Percentiles rank a stretch among this genome's conserved stretches.
These are phyloP conservation scores for Cheilinus undulatus DNA, from an alignment of 2,113 vertebrate species.

Conservation along the genomic window DNA sequence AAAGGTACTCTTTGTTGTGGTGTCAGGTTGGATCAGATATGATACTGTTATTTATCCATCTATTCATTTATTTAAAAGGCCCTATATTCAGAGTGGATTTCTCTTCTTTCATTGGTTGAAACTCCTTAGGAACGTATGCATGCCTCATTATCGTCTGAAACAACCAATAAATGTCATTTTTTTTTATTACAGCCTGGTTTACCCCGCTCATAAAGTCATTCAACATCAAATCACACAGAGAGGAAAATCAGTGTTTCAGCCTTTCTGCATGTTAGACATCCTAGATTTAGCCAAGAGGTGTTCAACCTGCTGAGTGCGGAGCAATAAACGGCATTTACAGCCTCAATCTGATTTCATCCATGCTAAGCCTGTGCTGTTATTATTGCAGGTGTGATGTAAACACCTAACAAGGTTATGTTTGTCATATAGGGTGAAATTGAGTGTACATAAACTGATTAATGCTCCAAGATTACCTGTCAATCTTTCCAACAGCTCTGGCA, in stretches of 20 bases:
- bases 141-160: too few relatives aligned
- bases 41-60: too few relatives aligned
- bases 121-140: too few relatives aligned
- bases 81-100: too few relatives aligned
- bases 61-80: too few relatives aligned
- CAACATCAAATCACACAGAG: neutral
- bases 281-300: neutral
- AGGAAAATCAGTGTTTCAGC: neutral
- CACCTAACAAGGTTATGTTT: conserved; percentile 44
- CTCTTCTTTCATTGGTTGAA: too few relatives aligned
- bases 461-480: conserved; percentile 47
- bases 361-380: conserved; percentile 25
- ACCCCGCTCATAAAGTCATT: neutral
- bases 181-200: neutral
- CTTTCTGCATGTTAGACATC: neutral
- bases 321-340: conserved; percentile 9
- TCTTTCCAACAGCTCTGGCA: too few relatives aligned
- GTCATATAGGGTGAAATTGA: conserved; percentile 26
- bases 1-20: too few relatives aligned
- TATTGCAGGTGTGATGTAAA: conserved; percentile 37
- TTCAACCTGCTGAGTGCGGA: neutral
- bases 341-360: conserved; percentile 32
- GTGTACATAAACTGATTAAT: conserved; percentile 49
- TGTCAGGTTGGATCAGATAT: too few relatives aligned
- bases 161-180: neutral